phyloP scores from a whole-genome alignment of 2,888 invertebrate species.

The Dryomyza anilis region DNA sequence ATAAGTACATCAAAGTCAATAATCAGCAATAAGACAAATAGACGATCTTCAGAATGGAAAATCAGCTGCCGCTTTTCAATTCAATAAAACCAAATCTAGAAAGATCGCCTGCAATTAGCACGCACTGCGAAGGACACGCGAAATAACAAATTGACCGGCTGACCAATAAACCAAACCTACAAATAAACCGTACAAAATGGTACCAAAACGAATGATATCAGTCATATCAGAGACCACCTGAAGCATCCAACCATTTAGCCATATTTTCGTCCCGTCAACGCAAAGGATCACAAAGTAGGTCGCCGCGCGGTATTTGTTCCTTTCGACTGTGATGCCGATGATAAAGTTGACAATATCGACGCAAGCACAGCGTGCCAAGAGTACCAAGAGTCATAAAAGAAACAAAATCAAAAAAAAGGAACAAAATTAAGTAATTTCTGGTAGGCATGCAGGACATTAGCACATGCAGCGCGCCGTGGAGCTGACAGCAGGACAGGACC shows the following conservation, averaged over 20 bases:
- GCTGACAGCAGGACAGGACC: neutral
- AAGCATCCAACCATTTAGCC: too few relatives aligned
- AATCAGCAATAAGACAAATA: too few relatives aligned
- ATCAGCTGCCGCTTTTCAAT: neutral
- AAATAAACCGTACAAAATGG: neutral
- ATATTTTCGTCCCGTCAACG: neutral
- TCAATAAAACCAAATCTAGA: neutral
- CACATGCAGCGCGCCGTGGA: constrained; percentile 12
- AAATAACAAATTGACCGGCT: neutral
- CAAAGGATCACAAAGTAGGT: constrained; percentile 8
- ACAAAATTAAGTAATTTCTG: constrained; percentile 22
- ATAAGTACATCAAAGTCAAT: constrained; percentile 1
- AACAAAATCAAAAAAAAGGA: neutral
- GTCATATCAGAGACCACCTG: too few relatives aligned
- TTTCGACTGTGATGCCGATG: neutral
- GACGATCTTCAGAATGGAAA: neutral
- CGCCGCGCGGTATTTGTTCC: neutral
- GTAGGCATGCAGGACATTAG: constrained; percentile 22
- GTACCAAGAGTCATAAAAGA: neutral
- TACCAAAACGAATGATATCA: too few relatives aligned
- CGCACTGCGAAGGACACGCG: neutral
- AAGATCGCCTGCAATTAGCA: neutral
- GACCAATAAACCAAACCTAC: neutral
- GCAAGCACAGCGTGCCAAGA: neutral
- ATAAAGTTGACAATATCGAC: neutral